Conservation (phyloP, 2,797 vertebrate species). For the Chrosomus eos region DNA sequence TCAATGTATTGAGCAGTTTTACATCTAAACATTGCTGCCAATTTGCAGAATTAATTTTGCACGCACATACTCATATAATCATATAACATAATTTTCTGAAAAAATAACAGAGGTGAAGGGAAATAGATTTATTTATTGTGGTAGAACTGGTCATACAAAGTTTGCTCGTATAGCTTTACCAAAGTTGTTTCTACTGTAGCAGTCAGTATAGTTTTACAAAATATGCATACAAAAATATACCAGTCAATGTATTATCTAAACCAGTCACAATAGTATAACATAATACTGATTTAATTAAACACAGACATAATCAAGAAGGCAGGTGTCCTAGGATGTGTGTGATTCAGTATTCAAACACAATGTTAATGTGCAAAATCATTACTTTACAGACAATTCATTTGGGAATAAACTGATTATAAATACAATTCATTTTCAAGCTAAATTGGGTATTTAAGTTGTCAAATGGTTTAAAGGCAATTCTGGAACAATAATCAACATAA, state of each 20-base stretch:
- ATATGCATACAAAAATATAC: conserved; percentile 6
- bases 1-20: not conserved
- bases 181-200: conserved; percentile 1
- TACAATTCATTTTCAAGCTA: not conserved
- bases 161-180: not conserved
- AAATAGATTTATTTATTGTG: not conserved
- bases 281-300: conserved; percentile 35
- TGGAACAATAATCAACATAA: conserved; percentile 23
- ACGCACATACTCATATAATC: too few species aligned
- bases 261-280: conserved; percentile 11
- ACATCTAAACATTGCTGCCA: too few species aligned
- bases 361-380: conserved; percentile 37
- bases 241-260: not conserved
- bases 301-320: conserved; percentile 22
- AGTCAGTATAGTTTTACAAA: conserved; percentile 4
- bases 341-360: conserved; percentile 18
- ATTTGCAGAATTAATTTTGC: too few species aligned
- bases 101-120: not conserved
- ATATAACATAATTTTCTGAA: too few species aligned
- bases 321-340: not conserved
- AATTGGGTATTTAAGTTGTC: conserved; percentile 24
- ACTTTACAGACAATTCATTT: conserved; percentile 19
- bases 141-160: not conserved
- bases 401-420: conserved; percentile 28
- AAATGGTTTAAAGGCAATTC: conserved; percentile 32